Conservation (phyloP, 2,113 vertebrate species). For the Pseudorasbora parva region DNA sequence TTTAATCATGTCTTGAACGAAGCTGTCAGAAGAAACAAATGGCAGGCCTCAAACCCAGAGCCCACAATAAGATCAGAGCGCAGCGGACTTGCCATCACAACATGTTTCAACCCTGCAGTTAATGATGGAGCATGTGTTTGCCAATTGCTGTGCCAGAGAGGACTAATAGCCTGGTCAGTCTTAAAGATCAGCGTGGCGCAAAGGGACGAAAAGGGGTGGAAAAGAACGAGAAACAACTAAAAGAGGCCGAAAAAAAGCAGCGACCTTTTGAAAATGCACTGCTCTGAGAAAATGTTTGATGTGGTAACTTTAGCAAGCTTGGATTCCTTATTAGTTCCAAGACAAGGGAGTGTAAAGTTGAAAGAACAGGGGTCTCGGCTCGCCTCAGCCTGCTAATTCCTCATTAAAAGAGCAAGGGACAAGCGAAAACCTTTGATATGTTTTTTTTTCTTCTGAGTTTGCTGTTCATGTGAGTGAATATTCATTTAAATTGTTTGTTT, state of each 20-base stretch:
- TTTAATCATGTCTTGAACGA: slow-evolving; percentile 59
- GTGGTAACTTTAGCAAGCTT: slow-evolving; percentile 59
- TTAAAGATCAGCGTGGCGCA: slow-evolving; percentile 49
- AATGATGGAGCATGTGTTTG: slow-evolving; percentile 55
- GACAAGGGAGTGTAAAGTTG: slow-evolving; percentile 43
- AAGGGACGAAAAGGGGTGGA: slow-evolving; percentile 23
- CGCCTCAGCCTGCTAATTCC: slow-evolving; percentile 53
- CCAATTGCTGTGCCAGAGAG: slow-evolving; percentile 41
- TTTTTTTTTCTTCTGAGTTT: slow-evolving; percentile 29
- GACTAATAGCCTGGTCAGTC: slow-evolving; percentile 57
- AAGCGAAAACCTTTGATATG: slow-evolving; percentile 40
- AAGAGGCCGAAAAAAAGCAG: slow-evolving; percentile 3
- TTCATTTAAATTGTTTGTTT: slow-evolving; percentile 38
- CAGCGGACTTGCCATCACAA: slow-evolving; percentile 40
- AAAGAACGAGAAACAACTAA: slow-evolving; percentile 31
- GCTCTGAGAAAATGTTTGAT: slow-evolving; percentile 58
- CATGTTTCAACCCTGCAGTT: slow-evolving; percentile 49
- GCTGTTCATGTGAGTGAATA: slow-evolving; percentile 15
- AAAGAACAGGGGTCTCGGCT: slow-evolving; percentile 46
- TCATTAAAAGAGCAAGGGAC: slow-evolving; percentile 57
- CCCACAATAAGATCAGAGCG: slow-evolving; percentile 53
- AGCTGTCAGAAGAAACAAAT: slow-evolving; percentile 59
- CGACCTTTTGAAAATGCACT: slow-evolving; percentile 56
- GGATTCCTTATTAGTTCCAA: slow-evolving; percentile 59
- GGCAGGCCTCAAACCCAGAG: slow-evolving; percentile 34